phyloP scores from a whole-genome alignment of 2,888 invertebrate species.

The Yponomeuta sedellus region DNA sequence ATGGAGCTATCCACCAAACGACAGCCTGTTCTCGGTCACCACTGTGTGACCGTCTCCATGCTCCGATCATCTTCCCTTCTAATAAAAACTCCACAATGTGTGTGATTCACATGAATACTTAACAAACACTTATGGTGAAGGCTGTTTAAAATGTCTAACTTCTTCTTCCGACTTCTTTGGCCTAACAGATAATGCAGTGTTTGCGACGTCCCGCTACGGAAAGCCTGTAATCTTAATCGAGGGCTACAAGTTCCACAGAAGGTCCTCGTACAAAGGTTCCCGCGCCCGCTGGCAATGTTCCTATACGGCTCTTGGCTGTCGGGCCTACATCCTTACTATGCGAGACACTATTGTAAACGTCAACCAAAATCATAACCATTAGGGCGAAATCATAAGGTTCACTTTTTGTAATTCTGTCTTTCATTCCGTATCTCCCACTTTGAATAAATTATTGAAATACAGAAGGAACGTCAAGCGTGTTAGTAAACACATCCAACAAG shows the following conservation, averaged over 20 bases:
- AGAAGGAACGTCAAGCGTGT: not conserved
- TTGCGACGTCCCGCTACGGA: conserved; percentile 21
- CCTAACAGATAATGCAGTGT: conserved; percentile 14
- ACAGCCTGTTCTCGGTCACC: too few species aligned
- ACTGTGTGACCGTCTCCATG: too few species aligned
- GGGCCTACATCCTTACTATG: conserved; percentile 31
- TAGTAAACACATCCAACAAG: not conserved
- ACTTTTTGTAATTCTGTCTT: not conserved
- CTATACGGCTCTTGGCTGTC: conserved; percentile 29
- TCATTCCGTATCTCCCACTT: not conserved
- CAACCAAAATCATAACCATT: not conserved
- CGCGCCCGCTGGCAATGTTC: conserved; percentile 14
- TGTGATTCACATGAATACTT: too few species aligned
- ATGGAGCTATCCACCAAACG: too few species aligned
- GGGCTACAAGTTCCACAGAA: conserved; percentile 17
- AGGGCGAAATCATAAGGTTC: not conserved
- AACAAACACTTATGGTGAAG: too few species aligned
- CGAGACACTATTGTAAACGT: conserved; percentile 23
- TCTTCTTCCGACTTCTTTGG: too few species aligned
- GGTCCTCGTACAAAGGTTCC: not conserved
- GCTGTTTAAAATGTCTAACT: too few species aligned
- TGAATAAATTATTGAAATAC: not conserved
- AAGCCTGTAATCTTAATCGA: conserved; percentile 33
- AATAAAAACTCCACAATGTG: too few species aligned
- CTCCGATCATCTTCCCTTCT: too few species aligned